Evolutionary conservation across 2,113 vertebrate species (phyloP).

Genomic region (Maccullochella peelii): DNA sequence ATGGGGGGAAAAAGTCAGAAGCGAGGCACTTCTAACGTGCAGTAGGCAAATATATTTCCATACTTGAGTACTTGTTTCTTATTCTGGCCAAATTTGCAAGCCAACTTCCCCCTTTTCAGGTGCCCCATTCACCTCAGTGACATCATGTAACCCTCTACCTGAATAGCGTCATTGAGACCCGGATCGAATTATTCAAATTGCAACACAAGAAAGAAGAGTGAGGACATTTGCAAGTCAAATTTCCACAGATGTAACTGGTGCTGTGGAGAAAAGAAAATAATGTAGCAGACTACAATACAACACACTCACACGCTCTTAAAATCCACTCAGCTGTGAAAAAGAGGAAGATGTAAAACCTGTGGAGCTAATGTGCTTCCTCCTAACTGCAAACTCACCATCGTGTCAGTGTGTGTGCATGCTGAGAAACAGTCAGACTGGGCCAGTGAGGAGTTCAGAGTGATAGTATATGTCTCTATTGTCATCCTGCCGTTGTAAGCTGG

Average conservation of each 20-base stretch:
- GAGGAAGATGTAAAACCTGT: slow-evolving; percentile 5
- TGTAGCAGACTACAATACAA: background rate
- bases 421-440: background rate
- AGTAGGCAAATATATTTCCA: slow-evolving; percentile 43
- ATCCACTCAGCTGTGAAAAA: background rate
- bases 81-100: slow-evolving; percentile 46
- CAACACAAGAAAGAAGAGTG: slow-evolving; percentile 3
- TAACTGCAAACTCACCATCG: background rate
- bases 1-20: background rate
- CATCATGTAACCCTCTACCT: slow-evolving; percentile 25
- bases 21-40: too few species aligned
- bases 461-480: slow-evolving; percentile 33
- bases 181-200: slow-evolving; percentile 62
- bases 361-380: slow-evolving; percentile 16
- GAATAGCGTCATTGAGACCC: slow-evolving; percentile 50
- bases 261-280: background rate
- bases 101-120: slow-evolving; percentile 42
- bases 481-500: slow-evolving; percentile 3
- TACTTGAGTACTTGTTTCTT: background rate
- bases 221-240: slow-evolving; percentile 70
- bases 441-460: slow-evolving; percentile 11
- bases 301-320: background rate
- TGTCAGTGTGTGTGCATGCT: background rate
- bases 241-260: slow-evolving; percentile 38
- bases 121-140: slow-evolving; percentile 4